Conservation (phyloP, 2,888 invertebrate genomes). For the Cantharis rufa region DNA sequence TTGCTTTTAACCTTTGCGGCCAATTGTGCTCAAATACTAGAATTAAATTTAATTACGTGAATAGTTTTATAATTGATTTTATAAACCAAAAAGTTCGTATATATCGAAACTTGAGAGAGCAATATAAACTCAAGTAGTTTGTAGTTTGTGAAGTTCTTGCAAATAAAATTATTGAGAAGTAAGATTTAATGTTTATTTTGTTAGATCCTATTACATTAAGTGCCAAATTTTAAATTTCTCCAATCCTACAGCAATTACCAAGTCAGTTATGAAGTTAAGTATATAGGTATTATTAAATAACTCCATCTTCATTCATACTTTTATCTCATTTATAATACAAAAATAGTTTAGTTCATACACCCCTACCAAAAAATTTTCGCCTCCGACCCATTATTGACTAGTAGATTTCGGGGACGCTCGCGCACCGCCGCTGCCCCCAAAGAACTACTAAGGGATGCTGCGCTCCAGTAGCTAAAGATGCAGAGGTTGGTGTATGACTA, state of each 20-base stretch:
- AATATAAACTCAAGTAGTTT: neutral
- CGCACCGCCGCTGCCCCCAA: slow-evolving; percentile 44
- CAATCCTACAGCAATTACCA: neutral
- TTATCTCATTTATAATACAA: slow-evolving; percentile 16
- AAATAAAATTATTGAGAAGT: neutral
- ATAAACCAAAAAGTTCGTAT: neutral
- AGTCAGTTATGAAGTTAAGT: neutral
- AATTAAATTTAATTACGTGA: neutral
- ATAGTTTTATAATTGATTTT: neutral
- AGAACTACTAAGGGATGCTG: slow-evolving; percentile 50
- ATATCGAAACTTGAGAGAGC: neutral
- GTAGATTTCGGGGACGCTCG: slow-evolving; percentile 46
- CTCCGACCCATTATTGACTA: slow-evolving; percentile 52
- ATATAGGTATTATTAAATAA: neutral
- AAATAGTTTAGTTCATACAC: slow-evolving; percentile 41
- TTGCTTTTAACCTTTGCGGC: neutral
- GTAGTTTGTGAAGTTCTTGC: neutral
- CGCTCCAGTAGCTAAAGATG: slow-evolving; percentile 53
- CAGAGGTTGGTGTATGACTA: slow-evolving; percentile 31
- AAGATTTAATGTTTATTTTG: neutral
- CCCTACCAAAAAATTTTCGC: slow-evolving; percentile 42
- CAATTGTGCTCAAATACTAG: neutral
- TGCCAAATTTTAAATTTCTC: neutral
- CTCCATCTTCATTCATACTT: slow-evolving; percentile 18
- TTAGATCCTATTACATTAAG: neutral